These are phyloP conservation scores for Plodia interpunctella DNA, from an alignment of 1,140 invertebrate genomes.

Conservation along the genomic window DNA sequence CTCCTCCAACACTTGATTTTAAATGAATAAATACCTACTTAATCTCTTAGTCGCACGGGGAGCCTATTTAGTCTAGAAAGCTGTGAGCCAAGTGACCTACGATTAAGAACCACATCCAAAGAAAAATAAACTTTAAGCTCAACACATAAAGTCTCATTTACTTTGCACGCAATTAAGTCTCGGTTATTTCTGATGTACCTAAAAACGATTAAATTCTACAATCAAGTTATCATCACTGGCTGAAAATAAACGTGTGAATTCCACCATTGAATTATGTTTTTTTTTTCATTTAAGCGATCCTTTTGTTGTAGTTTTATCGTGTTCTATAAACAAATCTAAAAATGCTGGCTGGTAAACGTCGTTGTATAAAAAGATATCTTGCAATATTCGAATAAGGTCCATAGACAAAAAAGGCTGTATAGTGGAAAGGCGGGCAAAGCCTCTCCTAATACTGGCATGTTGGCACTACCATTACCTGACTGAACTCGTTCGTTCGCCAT, in stretches of 20 bases:
- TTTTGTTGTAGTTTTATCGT: constrained; percentile 47
- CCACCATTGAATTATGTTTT: constrained; percentile 41
- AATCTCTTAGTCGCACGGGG: background rate
- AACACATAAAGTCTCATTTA: background rate
- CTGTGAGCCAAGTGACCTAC: background rate
- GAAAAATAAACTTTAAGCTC: background rate
- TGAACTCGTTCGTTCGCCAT: background rate
- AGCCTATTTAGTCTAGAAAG: background rate
- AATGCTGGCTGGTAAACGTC: background rate
- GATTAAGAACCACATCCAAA: background rate
- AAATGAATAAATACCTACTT: background rate
- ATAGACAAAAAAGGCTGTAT: background rate
- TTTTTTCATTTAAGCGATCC: constrained; percentile 31
- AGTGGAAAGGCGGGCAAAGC: background rate
- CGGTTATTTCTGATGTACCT: background rate
- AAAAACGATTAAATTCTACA: constrained; percentile 2
- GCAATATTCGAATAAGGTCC: background rate
- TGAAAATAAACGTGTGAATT: constrained; percentile 41
- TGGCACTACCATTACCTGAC: background rate
- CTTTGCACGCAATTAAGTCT: background rate
- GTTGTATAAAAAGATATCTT: background rate
- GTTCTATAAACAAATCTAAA: constrained; percentile 18
- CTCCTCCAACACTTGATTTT: too few relatives aligned
- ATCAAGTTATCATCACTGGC: constrained; percentile 7
- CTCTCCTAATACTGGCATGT: constrained; percentile 1